Evolutionary conservation across 2,888 invertebrate genomes (phyloP), one percentile per base, ranked within the genome.

Genomic region (Drepanosiphum platanoidis): DNA sequence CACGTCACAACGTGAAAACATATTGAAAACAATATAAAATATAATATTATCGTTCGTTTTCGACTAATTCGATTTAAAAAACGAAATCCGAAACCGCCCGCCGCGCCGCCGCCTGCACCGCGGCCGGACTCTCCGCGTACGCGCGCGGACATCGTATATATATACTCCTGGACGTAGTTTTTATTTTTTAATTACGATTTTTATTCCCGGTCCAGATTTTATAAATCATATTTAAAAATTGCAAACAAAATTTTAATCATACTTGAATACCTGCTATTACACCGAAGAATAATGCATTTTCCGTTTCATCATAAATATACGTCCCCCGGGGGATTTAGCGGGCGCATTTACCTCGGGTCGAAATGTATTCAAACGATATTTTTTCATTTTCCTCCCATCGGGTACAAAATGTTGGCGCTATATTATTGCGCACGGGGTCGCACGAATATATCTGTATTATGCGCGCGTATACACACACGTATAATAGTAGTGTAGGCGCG

Each of bases 291-390:
- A 82, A 82, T 74, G 61, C 46, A 61, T 64, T 74, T 72, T 32
- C 32, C 32, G 61, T 42, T 64, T 74, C 72, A 74, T 74, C 61
- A 34, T 82, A 82, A 82, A 82, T 82, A 64, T 46, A 58, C 42
- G 82, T 34, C 82, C 64, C 72, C 42, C 8, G 82, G 46, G 82
- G n/a, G 64, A 42, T 82, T 74, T 46, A 64, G 61, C 22, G 22
- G 9, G 81, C 71, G 22, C 52, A 61, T 71, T n/a, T 58, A 71
- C 58, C n/a, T 42, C n/a, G 36, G 82, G 61, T 82, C 58, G 58
- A 82, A 82, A 82, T 72, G 36, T 72, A 82, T 82, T 82, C 32
- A 72, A 71, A 81, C 58, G 36, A 61, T 72, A 74, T 42, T 72
- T 82, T 82, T 82, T 82, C 30, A 61, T 64, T 82, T 61, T 81